Evolutionary conservation across 2,797 vertebrate species (phyloP), one percentile per base, ranked within the genome.

Genomic region (Micrastur ruficollis): DNA sequence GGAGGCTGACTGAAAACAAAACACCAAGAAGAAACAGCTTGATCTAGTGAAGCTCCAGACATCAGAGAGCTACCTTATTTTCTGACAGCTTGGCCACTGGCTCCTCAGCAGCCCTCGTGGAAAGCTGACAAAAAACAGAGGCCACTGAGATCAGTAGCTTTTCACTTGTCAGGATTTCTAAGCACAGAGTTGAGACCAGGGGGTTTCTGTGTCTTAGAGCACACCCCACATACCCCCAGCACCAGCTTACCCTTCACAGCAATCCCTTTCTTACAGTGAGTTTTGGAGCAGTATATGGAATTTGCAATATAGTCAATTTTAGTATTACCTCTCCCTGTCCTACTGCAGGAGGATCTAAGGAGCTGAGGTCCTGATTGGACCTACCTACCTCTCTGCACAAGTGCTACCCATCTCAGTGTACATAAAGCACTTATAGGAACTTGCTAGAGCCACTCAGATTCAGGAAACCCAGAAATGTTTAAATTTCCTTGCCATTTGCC

Each of bases 181-280:
- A 75, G 26, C 4, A 29, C 1, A 2, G 9, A 47, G 12, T 12
- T 23, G 38, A 65, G 16, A 53, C 9, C 27, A 72, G 20, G 34
- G 17, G 10, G 12, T 42, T 90, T 67, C 23, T 53, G 17, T 12
- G 6, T 46, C n/a, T 81, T 26, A 65, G 5, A 88, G 23, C 9
- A 29, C 6, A 6, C 1, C 20, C 4, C 15, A 36, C 2, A 2
- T 52, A 67, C 1, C 8, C 20, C 34, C 27, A 68, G 16, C 46
- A 75, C 21, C 47, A 70, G 7, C 2, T 47, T 31, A 58, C 27
- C 47, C n/a, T 56, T 58, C 31, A 34, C 12, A 84, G 21, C 5
- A 46, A 61, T 29, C 22, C 9, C 18, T 9, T 58, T 29, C 25
- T 72, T 50, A 47, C 4, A 40, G 36, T 1, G 2, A 71, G 40